Base-by-base conservation (phyloP, 2,797 vertebrate genomes). In the Sarcoramphus papa region DNA sequence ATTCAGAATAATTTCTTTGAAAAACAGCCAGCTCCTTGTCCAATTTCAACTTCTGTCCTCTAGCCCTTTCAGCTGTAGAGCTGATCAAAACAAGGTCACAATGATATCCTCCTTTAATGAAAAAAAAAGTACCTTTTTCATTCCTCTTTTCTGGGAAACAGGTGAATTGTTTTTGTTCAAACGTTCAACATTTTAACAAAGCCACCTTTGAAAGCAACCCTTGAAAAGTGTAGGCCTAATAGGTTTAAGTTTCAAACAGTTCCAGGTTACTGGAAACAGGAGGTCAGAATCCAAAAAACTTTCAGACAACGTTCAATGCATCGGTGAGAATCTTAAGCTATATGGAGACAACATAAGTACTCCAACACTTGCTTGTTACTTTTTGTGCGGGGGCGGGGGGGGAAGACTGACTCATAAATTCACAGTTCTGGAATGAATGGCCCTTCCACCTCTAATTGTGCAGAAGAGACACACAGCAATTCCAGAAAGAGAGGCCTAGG, bases 81-180 rank as follows among this genome's bases (percentile, higher is more conserved):
- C 88, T 75, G 79, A 92, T 93, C 85, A 96, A 94, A 94, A 92
- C 64, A 64, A 92, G 94, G 94, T 94, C 95, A 93, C 80, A 63
- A 19, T 3, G 60, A 64, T 43, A 73, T 23, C 74, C 40, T 86
- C 5, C 76, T 79, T 48, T 59, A 79, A 86, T 56, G 51, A 76
- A 63, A 84, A 57, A 57, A 33, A 47, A 35, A 2, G 63, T 45
- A 80, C 70, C 80, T 73, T 70, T 83, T 50, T 23, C 67, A 47
- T 82, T 87, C n/a, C 56, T 80, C 35, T 84, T 47, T 56, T 85
- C 90, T 90, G 88, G 24, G 76, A 81, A 94, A 69, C 47, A 27
- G 79, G 51, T 45, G 73, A 90, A 78, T 27, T 56, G 85, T 18
- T 93, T 93, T 69, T 86, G 85, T 78, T 96, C 93, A 92, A 72